Evolutionary conservation across 2,888 invertebrate species (phyloP).

Genomic region (Himalopsyche kuldschensis): DNA sequence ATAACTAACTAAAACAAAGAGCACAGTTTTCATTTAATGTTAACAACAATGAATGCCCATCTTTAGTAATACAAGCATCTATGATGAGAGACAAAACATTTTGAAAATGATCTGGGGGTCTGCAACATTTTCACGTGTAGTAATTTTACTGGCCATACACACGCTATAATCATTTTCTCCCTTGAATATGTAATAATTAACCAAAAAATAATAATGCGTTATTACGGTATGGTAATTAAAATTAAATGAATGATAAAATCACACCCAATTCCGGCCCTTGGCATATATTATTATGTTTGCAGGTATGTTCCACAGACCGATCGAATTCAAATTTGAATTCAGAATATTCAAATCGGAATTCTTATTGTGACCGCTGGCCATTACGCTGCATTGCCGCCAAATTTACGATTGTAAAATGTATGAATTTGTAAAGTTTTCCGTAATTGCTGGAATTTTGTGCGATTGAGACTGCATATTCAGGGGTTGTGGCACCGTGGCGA

Average conservation of each 20-base stretch:
- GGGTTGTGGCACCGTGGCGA: neutral
- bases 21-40: too few species aligned
- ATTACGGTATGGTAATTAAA: too few species aligned
- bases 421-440: conserved; percentile 28
- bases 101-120: too few species aligned
- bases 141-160: too few species aligned
- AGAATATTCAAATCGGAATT: conserved; percentile 31
- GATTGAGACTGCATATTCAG: conserved; percentile 10
- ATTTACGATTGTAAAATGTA: conserved; percentile 34
- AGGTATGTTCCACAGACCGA: neutral
- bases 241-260: neutral
- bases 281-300: neutral
- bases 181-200: too few species aligned
- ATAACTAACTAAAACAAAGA: too few species aligned
- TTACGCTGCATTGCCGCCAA: conserved; percentile 14
- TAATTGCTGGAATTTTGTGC: conserved; percentile 11
- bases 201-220: too few species aligned
- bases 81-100: too few species aligned
- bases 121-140: too few species aligned
- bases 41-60: too few species aligned
- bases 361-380: conserved; percentile 29
- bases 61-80: too few species aligned
- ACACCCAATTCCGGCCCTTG: neutral
- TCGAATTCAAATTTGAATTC: conserved; percentile 24
- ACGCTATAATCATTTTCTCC: too few species aligned